Percentiles rank a stretch among this genome's conserved stretches.
Conservation (phyloP, 2,888 invertebrate genomes). For the Oscheius sp. region DNA sequence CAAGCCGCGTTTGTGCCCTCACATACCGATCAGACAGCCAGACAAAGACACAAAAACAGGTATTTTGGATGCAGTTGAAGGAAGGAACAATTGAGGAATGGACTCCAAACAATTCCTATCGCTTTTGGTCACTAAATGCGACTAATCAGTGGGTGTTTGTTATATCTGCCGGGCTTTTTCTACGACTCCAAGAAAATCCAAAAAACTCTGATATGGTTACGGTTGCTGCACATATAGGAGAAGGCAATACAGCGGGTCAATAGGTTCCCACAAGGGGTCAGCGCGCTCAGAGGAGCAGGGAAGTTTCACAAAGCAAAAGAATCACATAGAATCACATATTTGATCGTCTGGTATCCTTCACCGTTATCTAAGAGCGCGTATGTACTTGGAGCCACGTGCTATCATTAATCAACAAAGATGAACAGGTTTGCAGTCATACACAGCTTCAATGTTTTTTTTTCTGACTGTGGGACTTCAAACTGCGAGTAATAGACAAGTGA, state of each 20-base stretch:
- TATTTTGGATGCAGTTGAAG: not conserved
- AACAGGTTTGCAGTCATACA: constrained; percentile 17
- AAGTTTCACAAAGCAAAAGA: not conserved
- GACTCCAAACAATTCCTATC: not conserved
- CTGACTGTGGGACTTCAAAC: too few species aligned
- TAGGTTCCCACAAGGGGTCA: not conserved
- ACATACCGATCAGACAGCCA: not conserved
- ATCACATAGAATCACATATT: not conserved
- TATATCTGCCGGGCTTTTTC: not conserved
- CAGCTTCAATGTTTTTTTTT: too few species aligned
- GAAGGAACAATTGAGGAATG: too few species aligned
- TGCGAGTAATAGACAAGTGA: too few species aligned
- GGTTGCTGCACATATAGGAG: not conserved
- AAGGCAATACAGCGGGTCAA: not conserved
- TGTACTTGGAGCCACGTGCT: constrained; percentile 22
- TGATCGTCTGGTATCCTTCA: not conserved
- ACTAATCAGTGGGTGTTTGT: not conserved
- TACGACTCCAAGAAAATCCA: not conserved
- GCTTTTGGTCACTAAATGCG: not conserved
- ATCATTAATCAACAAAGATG: constrained; percentile 24
- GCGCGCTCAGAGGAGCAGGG: not conserved
- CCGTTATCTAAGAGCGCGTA: not conserved
- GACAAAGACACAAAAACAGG: constrained; percentile 15
- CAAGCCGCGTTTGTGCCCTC: not conserved
- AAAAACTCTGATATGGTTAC: not conserved